Conservation (phyloP, 2,113 vertebrate genomes). For the Copsychus sechellarum region DNA sequence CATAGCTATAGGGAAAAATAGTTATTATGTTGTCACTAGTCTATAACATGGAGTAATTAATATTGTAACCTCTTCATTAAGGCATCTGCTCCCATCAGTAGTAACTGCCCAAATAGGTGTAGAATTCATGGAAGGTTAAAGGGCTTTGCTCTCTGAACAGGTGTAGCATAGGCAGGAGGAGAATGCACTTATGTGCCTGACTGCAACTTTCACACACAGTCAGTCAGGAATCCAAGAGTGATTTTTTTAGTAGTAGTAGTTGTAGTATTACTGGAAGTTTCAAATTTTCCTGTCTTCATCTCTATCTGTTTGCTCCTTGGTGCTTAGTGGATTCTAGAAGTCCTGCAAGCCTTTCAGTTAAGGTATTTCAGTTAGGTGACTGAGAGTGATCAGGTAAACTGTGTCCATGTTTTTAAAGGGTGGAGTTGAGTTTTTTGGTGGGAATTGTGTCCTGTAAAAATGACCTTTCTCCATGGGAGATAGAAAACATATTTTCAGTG, state of each 20-base stretch:
- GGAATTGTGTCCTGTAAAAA: background rate
- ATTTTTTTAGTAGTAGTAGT: background rate
- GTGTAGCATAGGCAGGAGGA: background rate
- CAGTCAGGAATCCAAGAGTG: background rate
- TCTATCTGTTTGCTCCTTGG: background rate
- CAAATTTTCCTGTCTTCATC: background rate
- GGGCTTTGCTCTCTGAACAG: background rate
- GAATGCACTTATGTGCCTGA: accelerated
- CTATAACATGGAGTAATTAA: background rate
- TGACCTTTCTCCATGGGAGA: background rate
- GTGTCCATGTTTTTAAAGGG: background rate
- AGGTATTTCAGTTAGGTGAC: background rate
- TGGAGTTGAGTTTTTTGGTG: background rate
- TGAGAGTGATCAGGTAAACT: background rate
- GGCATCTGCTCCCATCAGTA: background rate
- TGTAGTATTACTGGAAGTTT: background rate
- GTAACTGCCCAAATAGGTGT: background rate
- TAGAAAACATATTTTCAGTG: background rate
- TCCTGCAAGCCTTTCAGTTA: background rate
- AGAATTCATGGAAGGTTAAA: background rate
- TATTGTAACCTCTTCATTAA: background rate
- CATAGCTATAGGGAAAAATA: background rate
- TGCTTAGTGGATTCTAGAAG: background rate
- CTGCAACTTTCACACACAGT: background rate
- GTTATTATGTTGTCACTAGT: background rate